Percentiles rank a stretch among this genome's conserved stretches.
These are phyloP conservation scores for Phylloscopus trochiloides DNA, from an alignment of 2,113 vertebrate species.

Conservation along the genomic window DNA sequence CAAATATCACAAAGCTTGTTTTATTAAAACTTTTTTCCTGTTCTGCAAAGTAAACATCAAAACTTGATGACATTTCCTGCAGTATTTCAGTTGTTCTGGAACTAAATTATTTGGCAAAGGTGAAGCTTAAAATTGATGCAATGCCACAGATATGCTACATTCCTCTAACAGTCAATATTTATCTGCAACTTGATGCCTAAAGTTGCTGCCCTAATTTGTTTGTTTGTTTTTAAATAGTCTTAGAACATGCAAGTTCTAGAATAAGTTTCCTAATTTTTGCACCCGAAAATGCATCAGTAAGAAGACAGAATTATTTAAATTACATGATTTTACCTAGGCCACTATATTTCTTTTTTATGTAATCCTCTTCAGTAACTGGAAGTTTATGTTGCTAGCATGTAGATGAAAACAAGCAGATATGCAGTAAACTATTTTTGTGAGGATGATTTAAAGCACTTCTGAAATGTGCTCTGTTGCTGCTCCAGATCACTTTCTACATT, in stretches of 20 bases:
- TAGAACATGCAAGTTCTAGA: not conserved
- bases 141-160: fast-evolving
- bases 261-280: not conserved
- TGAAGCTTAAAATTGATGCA: not conserved
- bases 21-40: not conserved
- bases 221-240: not conserved
- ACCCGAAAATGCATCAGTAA: not conserved
- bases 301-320: not conserved
- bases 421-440: not conserved
- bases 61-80: not conserved
- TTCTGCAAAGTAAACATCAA: not conserved
- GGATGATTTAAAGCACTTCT: not conserved
- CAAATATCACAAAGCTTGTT: not conserved
- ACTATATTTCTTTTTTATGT: not conserved
- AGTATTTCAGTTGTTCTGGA: not conserved
- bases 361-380: not conserved
- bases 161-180: not conserved
- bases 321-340: not conserved
- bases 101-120: not conserved
- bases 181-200: not conserved
- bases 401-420: not conserved
- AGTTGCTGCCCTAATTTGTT: not conserved
- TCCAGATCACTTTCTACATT: not conserved
- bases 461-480: not conserved
- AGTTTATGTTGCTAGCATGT: not conserved